Evolutionary conservation across 2,113 vertebrate species (phyloP), one percentile per base, ranked within the genome.

Genomic region (Psophia crepitans): DNA sequence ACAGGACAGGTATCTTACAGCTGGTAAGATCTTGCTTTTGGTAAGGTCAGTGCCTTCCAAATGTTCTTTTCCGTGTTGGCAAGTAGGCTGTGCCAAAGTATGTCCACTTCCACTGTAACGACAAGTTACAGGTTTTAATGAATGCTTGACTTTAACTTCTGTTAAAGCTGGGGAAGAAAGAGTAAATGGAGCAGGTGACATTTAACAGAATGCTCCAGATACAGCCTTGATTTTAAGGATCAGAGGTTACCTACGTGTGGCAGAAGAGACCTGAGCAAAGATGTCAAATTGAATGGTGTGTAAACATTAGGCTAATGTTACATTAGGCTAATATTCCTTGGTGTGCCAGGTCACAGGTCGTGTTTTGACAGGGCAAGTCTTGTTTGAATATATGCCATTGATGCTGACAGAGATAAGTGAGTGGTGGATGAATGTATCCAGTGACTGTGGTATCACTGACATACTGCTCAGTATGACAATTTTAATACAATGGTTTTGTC

Each of bases 351-450:
- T 93, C 95, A 90, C 61, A 85, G 87, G 90, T 85, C 82, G 53
- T 96, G 81, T 91, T 96, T 95, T 89, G 70, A 89, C 48, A 93
- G 61, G 74, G 56, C 56, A 89, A 41, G 70, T 71, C 48, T 57
- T 95, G 94, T 96, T 91, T 93, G 87, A 33, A 46, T 93, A 73
- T 71, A 41, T 27, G 35, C 11, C 20, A 51, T 18, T 61, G 70
- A 83, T 95, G 35, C 57, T 79, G 82, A 30, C 28, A 80, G 51
- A 93, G 88, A 74, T 91, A 91, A 73, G 39, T 8, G 21, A 35
- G 51, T 56, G 66, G 76, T 81, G 37, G 60, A 76, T 83, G 43
- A 69, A 15, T 43, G 21, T 39, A 32, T 60, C n/a, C 33, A 48
- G 74, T 54, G 85, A 64, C 69, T 73, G 75, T 54, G 35, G 6